These are phyloP conservation scores for Scolopax bukidnonensis DNA, from an alignment of 2,797 vertebrate species.

Conservation along the genomic window DNA sequence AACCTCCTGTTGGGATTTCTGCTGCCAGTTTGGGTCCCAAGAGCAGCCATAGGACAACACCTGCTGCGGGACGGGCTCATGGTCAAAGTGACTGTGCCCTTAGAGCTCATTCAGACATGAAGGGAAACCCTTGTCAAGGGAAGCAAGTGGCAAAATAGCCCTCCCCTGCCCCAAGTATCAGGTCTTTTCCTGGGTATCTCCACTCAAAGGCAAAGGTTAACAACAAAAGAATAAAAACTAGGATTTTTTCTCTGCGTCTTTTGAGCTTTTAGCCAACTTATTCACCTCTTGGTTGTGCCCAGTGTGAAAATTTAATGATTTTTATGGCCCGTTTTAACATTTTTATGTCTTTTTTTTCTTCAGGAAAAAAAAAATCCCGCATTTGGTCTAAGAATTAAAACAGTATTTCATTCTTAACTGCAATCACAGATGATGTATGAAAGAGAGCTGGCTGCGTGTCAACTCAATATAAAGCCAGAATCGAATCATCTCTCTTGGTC, in stretches of 20 bases:
- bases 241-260: not conserved
- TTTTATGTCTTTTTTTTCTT: constrained; percentile 63
- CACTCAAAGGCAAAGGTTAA: constrained; percentile 27
- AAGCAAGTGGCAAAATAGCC: not conserved
- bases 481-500: constrained; percentile 74
- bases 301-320: constrained; percentile 56
- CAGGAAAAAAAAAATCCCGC: not conserved
- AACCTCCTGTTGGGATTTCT: not conserved
- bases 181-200: not conserved
- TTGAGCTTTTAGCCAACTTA: constrained; percentile 58
- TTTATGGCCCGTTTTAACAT: constrained; percentile 72
- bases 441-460: constrained; percentile 72
- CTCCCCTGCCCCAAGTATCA: not conserved
- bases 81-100: not conserved
- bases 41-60: rapidly evolving
- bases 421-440: constrained; percentile 74
- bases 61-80: rapidly evolving
- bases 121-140: not conserved
- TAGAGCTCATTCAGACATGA: rapidly evolving
- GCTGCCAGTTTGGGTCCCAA: not conserved
- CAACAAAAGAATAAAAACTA: not conserved
- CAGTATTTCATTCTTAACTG: constrained; percentile 75
- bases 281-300: constrained; percentile 51
- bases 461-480: constrained; percentile 76
- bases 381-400: constrained; percentile 77